Conservation (phyloP, 2,113 vertebrate genomes). For the Aegotheles bennettii region DNA sequence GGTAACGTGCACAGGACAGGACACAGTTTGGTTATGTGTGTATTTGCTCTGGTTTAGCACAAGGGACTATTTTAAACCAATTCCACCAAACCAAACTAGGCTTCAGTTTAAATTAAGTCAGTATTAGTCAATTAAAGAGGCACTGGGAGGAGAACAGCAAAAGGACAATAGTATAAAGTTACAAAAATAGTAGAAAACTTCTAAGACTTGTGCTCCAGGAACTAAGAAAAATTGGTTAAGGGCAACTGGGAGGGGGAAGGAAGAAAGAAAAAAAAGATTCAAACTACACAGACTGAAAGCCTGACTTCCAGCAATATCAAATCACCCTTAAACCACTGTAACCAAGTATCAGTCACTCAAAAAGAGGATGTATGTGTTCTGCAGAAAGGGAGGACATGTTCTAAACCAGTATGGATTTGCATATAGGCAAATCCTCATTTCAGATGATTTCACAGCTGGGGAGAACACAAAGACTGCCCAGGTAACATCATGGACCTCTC, state of each 20-base stretch:
- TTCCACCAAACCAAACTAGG: not conserved
- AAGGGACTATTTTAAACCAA: not conserved
- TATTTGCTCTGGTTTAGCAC: not conserved
- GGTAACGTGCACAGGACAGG: not conserved
- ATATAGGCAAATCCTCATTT: not conserved
- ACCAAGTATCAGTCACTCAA: not conserved
- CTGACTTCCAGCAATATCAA: not conserved
- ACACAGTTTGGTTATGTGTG: rapidly evolving
- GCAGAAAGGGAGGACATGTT: not conserved
- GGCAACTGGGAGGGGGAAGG: not conserved
- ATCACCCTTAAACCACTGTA: not conserved
- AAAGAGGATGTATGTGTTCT: not conserved
- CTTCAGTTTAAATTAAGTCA: not conserved
- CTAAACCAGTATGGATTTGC: not conserved
- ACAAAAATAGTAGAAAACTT: not conserved
- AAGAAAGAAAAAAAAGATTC: no score
- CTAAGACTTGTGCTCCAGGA: not conserved
- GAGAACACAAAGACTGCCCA: not conserved
- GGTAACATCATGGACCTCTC: not conserved
- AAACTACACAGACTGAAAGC: not conserved
- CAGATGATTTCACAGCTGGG: not conserved
- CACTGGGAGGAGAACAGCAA: not conserved
- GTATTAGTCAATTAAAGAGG: not conserved
- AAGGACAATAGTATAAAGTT: not conserved
- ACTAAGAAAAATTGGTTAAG: not conserved